Evolutionary conservation across 64 coral and sea anemone species (phyloP).

Genomic region (Stichodactyla mertensii): DNA sequence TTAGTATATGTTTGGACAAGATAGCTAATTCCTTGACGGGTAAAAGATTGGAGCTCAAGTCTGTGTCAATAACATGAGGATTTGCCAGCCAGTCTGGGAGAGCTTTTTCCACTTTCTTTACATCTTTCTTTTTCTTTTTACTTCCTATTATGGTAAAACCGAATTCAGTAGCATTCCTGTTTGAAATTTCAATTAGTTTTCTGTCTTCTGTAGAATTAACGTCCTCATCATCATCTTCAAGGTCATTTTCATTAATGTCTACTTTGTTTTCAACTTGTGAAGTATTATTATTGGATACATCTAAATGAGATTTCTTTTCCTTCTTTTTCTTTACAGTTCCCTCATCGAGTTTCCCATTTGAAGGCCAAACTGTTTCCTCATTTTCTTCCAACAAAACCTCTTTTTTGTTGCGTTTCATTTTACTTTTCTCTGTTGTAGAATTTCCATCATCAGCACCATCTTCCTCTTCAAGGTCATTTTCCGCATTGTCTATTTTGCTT

Average conservation of each 20-base stretch:
- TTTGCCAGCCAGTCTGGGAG: constrained; percentile 95
- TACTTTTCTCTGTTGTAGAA: neutral
- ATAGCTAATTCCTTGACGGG: constrained; percentile 54
- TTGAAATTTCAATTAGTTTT: neutral
- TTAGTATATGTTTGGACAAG: constrained; percentile 42
- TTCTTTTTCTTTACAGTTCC: neutral
- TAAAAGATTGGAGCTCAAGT: constrained; percentile 48
- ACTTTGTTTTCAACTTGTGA: neutral
- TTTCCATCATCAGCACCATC: too few species aligned
- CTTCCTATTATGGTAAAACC: constrained; percentile 92
- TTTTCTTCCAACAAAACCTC: neutral
- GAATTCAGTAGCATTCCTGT: neutral
- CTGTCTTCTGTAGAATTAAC: neutral
- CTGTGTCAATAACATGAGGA: constrained; percentile 48
- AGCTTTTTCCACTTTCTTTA: constrained; percentile 71
- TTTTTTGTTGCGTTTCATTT: neutral
- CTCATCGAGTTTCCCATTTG: neutral
- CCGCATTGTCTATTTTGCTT: neutral
- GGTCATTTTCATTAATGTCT: neutral
- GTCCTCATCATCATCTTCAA: neutral
- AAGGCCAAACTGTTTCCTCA: neutral
- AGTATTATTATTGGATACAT: too few species aligned
- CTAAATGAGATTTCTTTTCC: neutral
- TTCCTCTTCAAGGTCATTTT: neutral
- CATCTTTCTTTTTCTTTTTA: constrained; percentile 40